Evolutionary conservation across 2,113 vertebrate species (phyloP), one percentile per base, ranked within the genome.

Genomic region (Lepus europaeus): DNA sequence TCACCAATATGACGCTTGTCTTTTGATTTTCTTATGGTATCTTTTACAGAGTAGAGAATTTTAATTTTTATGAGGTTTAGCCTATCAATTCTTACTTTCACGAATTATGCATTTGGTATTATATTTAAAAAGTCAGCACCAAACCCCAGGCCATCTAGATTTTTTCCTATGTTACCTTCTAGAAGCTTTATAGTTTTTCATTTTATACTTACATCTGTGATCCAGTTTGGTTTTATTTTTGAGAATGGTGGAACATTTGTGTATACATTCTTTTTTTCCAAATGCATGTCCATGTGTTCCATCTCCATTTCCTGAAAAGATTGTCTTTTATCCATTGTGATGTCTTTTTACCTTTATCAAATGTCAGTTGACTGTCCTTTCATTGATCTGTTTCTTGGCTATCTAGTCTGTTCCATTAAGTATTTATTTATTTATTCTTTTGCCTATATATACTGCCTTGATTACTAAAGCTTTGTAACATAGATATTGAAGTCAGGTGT

Each of bases 41-140:
- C 36, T 76, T 76, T 76, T 88, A 13, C 63, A 33, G 12, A 66
- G 13, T 10, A 74, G 39, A 84, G 74, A 33, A 17, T 53, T 36
- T 74, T 91, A 53, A 76, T 84, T 91, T 91, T 82, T 73, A 45
- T 72, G 79, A 56, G 12, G 59, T 73, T 23, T 51, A 83, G 23
- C n/a, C 64, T 66, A 39, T 72, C 16, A 70, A n/a, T 74, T 61
- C 13, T 39, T 85, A 33, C 12, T 88, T 77, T 77, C 6, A 64
- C 66, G 39, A 39, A 53, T 64, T 39, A 51, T 73, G 36, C 5
- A 22, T 74, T 83, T 74, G 36, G 16, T 74, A 51, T 29, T 91
- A 29, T 73, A 82, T 74, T 39, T 83, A 66, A 91, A 83, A 76
- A 51, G n/a, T 59, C 29, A 77, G 64, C 31, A 66, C 19, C 59